Conservation (phyloP, 2,113 vertebrate genomes). For the Hiodon tergisus region DNA sequence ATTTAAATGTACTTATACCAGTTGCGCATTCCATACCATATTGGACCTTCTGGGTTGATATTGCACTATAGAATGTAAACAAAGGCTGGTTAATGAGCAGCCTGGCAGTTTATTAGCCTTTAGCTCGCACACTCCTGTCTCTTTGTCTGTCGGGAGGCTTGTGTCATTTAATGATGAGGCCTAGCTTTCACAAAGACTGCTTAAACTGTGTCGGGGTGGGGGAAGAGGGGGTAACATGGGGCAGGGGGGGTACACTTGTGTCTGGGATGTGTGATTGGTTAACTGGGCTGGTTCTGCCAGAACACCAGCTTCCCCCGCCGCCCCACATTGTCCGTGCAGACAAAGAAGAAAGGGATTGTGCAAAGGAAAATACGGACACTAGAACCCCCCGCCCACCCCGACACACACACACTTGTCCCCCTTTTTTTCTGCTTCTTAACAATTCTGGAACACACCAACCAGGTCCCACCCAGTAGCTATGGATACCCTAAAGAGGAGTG, state of each 20-base stretch:
- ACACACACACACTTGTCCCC: constrained; percentile 29
- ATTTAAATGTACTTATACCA: constrained; percentile 51
- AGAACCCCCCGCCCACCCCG: constrained; percentile 14
- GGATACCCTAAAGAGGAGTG: constrained; percentile 43
- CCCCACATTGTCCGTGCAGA: constrained; percentile 34
- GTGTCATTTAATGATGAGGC: constrained; percentile 54
- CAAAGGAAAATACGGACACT: constrained; percentile 29
- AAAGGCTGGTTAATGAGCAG: constrained; percentile 67
- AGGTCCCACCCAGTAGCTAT: constrained; percentile 49
- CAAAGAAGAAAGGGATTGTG: constrained; percentile 38
- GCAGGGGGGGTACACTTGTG: background rate
- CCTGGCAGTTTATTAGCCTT: constrained; percentile 60
- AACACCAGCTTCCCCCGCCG: constrained; percentile 43
- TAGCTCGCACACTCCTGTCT: constrained; percentile 42
- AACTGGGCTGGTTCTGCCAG: constrained; percentile 45
- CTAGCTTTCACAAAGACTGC: constrained; percentile 42
- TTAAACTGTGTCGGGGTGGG: constrained; percentile 36
- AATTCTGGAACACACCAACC: constrained; percentile 29
- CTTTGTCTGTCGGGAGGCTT: constrained; percentile 35
- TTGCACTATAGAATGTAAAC: constrained; percentile 55
- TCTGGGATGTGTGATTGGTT: constrained; percentile 41
- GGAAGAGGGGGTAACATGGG: background rate
- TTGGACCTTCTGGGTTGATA: constrained; percentile 52
- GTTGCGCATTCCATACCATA: constrained; percentile 44
- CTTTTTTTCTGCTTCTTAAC: constrained; percentile 33